Conservation (phyloP, 1,140 invertebrate species). For the Anthonomus grandis region DNA sequence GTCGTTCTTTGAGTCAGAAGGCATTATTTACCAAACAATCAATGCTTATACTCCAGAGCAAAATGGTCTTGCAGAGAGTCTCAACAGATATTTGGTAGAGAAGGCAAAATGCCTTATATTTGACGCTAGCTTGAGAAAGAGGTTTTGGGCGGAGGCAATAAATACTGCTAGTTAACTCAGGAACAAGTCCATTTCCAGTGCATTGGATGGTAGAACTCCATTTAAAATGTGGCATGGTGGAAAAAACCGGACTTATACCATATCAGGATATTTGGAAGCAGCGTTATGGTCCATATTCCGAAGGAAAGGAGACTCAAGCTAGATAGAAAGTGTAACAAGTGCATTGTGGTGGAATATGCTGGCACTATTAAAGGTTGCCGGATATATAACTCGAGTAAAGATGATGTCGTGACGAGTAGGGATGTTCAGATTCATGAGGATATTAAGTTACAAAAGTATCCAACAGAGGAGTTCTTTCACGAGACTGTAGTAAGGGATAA, state of each 20-base stretch:
- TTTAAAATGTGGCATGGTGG: constrained; percentile 32
- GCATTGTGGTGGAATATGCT: constrained; percentile 32
- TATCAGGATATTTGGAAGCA: constrained; percentile 42
- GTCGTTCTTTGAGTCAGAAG: constrained; percentile 16
- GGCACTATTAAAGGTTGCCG: constrained; percentile 31
- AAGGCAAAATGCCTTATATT: constrained; percentile 43
- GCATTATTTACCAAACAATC: constrained; percentile 14
- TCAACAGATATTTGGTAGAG: constrained; percentile 32
- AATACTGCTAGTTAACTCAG: constrained; percentile 36
- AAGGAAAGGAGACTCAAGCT: constrained; percentile 37
- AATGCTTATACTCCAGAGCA: constrained; percentile 14
- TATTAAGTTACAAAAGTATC: neutral
- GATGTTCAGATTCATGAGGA: constrained; percentile 41
- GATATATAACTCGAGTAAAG: constrained; percentile 34
- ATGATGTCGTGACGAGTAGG: constrained; percentile 33
- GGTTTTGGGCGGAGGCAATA: constrained; percentile 48
- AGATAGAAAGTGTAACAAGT: constrained; percentile 31
- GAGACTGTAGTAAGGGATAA: neutral
- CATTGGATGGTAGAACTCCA: no score
- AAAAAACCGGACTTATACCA: constrained; percentile 38
- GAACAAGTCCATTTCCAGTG: constrained; percentile 11
- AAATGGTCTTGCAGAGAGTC: constrained; percentile 6
- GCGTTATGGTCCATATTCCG: constrained; percentile 40
- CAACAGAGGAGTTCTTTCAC: neutral
- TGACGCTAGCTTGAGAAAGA: constrained; percentile 35